Percentiles rank a stretch among this genome's conserved stretches.
phyloP scores from a whole-genome alignment of 2,888 invertebrate species.

The Melieria omissa region DNA sequence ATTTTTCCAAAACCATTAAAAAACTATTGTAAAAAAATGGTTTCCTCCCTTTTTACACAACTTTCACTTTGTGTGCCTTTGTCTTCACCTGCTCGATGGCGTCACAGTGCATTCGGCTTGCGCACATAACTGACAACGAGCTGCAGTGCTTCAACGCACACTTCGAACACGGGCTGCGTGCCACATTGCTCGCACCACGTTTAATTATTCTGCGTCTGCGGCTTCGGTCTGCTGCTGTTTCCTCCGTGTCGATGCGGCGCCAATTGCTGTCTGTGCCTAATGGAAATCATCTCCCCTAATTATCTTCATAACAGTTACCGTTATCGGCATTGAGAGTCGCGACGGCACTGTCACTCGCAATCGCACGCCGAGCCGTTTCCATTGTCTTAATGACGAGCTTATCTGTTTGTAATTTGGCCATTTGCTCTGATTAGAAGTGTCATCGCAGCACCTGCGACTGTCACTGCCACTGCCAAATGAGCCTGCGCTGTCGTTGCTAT shows the following conservation, averaged over 20 bases:
- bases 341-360: neutral
- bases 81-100: too few relatives aligned
- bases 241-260: too few relatives aligned
- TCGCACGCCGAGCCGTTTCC: neutral
- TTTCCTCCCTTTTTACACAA: too few relatives aligned
- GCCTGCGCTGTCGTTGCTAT: neutral
- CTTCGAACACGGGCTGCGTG: neutral
- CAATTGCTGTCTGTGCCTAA: conserved; percentile 12
- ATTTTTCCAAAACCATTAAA: too few relatives aligned
- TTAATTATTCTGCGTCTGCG: neutral
- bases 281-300: conserved; percentile 29
- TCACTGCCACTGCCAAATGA: conserved; percentile 4
- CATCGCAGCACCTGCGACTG: conserved; percentile 33
- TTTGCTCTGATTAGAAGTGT: conserved; percentile 40
- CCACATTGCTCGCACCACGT: neutral
- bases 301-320: conserved; percentile 27
- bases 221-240: too few relatives aligned
- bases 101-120: too few relatives aligned
- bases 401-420: conserved; percentile 38
- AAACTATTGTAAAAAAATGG: too few relatives aligned
- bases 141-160: too few relatives aligned
- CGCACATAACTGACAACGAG: too few relatives aligned
- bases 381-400: conserved; percentile 21
- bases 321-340: conserved; percentile 7
- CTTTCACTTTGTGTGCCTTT: too few relatives aligned